phyloP scores from a whole-genome alignment of 2,888 invertebrate species.

The Elysia crispata region DNA sequence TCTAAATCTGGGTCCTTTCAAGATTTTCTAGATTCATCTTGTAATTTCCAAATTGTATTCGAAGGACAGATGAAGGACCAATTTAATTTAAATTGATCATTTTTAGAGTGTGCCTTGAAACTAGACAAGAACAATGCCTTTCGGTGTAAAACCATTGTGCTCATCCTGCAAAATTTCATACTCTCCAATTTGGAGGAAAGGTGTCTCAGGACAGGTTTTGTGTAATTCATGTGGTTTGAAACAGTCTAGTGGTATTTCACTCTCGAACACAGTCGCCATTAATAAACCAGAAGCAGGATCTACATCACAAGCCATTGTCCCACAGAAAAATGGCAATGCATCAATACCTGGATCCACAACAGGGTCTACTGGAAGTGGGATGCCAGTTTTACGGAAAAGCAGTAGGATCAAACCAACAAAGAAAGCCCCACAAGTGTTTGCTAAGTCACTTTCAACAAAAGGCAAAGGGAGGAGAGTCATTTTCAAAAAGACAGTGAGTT shows the following conservation, averaged over 20 bases:
- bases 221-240: slow-evolving; percentile 85
- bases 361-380: slow-evolving; percentile 45
- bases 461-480: slow-evolving; percentile 88
- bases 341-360: slow-evolving; percentile 43
- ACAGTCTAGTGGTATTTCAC: slow-evolving; percentile 71
- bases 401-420: slow-evolving; percentile 72
- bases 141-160: slow-evolving; percentile 71
- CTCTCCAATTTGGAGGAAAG: slow-evolving; percentile 85
- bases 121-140: slow-evolving; percentile 59
- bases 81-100: too few relatives aligned
- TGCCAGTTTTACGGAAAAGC: slow-evolving; percentile 71
- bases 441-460: slow-evolving; percentile 78
- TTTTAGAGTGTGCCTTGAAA: too few relatives aligned
- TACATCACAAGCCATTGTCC: slow-evolving; percentile 9
- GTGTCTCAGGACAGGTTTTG: slow-evolving; percentile 84
- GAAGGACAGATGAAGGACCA: too few relatives aligned
- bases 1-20: too few relatives aligned
- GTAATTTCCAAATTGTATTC: too few relatives aligned
- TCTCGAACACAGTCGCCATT: background rate
- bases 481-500: slow-evolving; percentile 81
- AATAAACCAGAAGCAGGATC: slow-evolving; percentile 39
- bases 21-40: too few relatives aligned
- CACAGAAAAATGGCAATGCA: slow-evolving; percentile 53
- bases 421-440: slow-evolving; percentile 60
- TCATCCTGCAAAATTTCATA: slow-evolving; percentile 63